Conservation (phyloP, 2,113 vertebrate species). For the Marmota flaviventris region DNA sequence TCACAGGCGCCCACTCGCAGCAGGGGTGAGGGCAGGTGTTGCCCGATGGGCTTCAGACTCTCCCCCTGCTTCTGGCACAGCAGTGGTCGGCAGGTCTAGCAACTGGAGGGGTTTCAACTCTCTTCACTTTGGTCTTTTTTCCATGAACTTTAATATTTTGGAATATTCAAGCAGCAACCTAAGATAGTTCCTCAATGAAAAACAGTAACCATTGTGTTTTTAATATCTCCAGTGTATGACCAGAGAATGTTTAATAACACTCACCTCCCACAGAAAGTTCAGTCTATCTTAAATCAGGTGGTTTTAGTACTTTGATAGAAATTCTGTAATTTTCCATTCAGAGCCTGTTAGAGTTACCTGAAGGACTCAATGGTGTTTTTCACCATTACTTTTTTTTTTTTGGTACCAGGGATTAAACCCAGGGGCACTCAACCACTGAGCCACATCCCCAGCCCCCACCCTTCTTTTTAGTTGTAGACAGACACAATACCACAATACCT, state of each 20-base stretch:
- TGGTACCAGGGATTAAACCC: too few relatives aligned
- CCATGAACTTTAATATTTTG: not conserved
- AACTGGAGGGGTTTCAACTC: not conserved
- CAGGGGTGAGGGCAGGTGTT: not conserved
- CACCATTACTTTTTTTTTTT: too few relatives aligned
- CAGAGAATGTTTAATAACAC: not conserved
- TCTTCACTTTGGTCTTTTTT: not conserved
- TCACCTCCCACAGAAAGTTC: not conserved
- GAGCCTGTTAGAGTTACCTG: not conserved
- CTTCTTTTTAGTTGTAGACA: too few relatives aligned
- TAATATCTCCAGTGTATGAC: not conserved
- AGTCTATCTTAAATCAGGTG: too few relatives aligned
- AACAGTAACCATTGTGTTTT: not conserved
- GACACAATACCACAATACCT: too few relatives aligned
- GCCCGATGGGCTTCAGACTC: not conserved
- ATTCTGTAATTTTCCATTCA: not conserved
- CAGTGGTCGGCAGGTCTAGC: not conserved
- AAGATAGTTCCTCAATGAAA: constrained; percentile 3
- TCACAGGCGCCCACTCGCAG: too few relatives aligned
- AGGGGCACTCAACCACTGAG: too few relatives aligned
- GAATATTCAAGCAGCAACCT: not conserved
- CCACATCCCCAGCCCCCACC: too few relatives aligned
- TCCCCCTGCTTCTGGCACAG: not conserved
- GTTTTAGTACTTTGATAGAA: not conserved
- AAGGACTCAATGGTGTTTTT: too few relatives aligned